Evolutionary conservation across 37 sponge, comb jelly and placozoan species (phyloP), one percentile per base, ranked within the genome.

Genomic region (Theonella swinhoei): DNA sequence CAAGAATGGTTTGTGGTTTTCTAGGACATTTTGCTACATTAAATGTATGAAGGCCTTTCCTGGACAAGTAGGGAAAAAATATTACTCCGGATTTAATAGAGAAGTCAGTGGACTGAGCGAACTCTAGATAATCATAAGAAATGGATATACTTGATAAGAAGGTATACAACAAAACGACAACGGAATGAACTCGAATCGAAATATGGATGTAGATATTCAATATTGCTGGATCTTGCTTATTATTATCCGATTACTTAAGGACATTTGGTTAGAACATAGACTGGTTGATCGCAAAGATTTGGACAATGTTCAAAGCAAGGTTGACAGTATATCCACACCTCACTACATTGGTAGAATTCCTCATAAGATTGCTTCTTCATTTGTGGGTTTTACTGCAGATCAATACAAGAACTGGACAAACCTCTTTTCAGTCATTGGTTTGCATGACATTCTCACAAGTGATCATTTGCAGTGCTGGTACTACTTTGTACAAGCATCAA

Each of bases 341-440:
- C 35, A 79, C 23, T 72, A 60, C 0, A 37, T 76, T n/a, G n/a
- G n/a, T n/a, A n/a, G n/a, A n/a, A n/a, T n/a, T n/a, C n/a, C n/a
- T n/a, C n/a, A n/a, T n/a, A 34, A 77, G 85, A 2, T 22, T 36
- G 19, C 39, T 7, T 72, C 64, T 70, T 64, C 39, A 42, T 85
- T 85, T 76, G 65, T 67, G 39, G 87, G 87, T 4, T 91, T 91
- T 42, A 85, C 85, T 62, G 85, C 85, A 37, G 85, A 85, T 23
- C 85, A 85, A 58, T 76, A 34, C 35, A 85, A 54, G 61, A 72
- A 63, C 43, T 81, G 83, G 83, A 26, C 73, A 4, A 72, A 42
- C 26, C n/a, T 43, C n/a, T 83, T 39, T 30, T 72, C 75, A 34
- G 34, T 83, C 7, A 42, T 43, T 36, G 39, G 40, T 32, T 31